Evolutionary conservation across 92 coral and sea anemone species (phyloP).

Genomic region (Metridium senile): DNA sequence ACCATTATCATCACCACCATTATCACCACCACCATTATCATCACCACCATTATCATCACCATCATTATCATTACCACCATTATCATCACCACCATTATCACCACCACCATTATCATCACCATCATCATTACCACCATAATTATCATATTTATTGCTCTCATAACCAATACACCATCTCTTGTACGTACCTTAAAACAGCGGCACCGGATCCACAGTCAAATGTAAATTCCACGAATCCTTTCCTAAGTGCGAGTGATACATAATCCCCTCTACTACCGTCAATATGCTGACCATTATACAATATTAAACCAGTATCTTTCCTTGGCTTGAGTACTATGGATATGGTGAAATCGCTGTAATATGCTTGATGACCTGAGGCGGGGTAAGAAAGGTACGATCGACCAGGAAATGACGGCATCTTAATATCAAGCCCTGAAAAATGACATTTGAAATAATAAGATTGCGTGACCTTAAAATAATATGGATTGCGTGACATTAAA

Average conservation of each 20-base stretch:
- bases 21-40: too few relatives aligned
- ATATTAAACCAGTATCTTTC: conserved; percentile 28
- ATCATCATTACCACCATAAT: not conserved
- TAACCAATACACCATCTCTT: not conserved
- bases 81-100: not conserved
- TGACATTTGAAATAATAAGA: not conserved
- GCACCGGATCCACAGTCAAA: conserved; percentile 64
- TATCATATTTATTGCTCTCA: not conserved
- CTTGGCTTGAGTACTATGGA: conserved; percentile 32
- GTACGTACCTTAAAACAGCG: conserved; percentile 37
- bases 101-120: not conserved
- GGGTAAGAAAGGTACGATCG: conserved; percentile 43
- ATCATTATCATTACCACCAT: too few relatives aligned
- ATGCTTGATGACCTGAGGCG: conserved; percentile 41
- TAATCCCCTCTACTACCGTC: conserved; percentile 38
- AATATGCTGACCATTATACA: conserved; percentile 25
- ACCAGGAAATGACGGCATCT: conserved; percentile 40
- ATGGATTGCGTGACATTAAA: too few relatives aligned
- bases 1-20: too few relatives aligned
- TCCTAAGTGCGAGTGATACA: conserved; percentile 38
- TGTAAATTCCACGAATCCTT: conserved; percentile 49
- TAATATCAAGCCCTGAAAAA: conserved; percentile 16
- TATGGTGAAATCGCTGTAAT: conserved; percentile 17
- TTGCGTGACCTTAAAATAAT: conserved; percentile 12
- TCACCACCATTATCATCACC: too few relatives aligned